Evolutionary conservation across 2,888 invertebrate genomes (phyloP), one percentile per base, ranked within the genome.

Genomic region (Nebria brevicollis): DNA sequence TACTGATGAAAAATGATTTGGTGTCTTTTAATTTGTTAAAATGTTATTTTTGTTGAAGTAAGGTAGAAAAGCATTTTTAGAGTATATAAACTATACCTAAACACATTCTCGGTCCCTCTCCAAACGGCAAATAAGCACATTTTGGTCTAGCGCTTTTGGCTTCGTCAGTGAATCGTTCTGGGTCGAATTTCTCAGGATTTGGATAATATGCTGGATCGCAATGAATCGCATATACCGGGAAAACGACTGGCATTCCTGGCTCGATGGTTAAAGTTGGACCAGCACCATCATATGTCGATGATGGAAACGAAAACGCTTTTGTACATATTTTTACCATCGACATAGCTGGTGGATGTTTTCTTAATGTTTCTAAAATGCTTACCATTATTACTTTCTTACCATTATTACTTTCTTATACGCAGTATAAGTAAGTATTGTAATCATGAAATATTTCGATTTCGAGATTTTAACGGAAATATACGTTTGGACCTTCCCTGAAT

Each of bases 101-200:
- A 75, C 86, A 86, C 68, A 81, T 83, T 42, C 85, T 68, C 0
- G 85, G 85, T 6, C 86, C 86, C 11, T 85, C 85, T 0, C 85
- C 85, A 76, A 86, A 86, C 0, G 85, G 84, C 68, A 85, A 70
- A 83, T 83, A 86, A 65, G 78, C 81, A 75, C 84, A 85, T 42
- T 86, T 86, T 64, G 83, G 84, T 25, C 84, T 77, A n/a, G 82
- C 81, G 7, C 83, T 82, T 64, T 86, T 85, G 11, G 83, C 84
- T 74, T 86, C 86, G 0, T 86, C 85, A 0, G 75, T 84, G 83
- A 87, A 88, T 65, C 87, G 83, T 65, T 87, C 86, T 0, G 88
- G 89, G 82, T 88, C 85, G 83, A 89, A 89, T 73, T 84, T 84
- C n/a, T 86, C 84, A 0, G 88, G 88, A 54, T 88, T 85, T 2